These are phyloP conservation scores for Hirtodrosophila histrioides DNA, from an alignment of 2,888 invertebrate species.

Conservation along the genomic window DNA sequence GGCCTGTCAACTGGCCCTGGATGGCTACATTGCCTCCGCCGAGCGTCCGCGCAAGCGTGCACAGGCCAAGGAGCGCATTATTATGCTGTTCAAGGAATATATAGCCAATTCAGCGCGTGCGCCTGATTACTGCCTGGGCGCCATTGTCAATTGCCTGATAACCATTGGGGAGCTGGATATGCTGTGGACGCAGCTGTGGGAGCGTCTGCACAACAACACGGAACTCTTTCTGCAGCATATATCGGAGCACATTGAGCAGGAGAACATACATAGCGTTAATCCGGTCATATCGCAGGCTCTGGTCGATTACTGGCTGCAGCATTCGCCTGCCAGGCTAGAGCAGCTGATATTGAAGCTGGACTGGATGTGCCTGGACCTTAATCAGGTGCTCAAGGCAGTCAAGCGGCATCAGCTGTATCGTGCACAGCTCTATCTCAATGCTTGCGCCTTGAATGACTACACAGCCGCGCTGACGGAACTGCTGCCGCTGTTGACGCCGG, in stretches of 20 bases:
- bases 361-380: constrained; percentile 90
- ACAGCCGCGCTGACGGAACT: constrained; percentile 90
- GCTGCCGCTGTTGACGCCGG: constrained; percentile 85
- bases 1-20: constrained; percentile 86
- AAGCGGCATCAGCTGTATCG: constrained; percentile 82
- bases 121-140: constrained; percentile 83
- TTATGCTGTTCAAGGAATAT: constrained; percentile 85
- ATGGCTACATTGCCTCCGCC: constrained; percentile 83
- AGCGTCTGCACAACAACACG: constrained; percentile 85
- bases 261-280: constrained; percentile 87
- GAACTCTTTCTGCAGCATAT: constrained; percentile 88
- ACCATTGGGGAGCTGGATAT: constrained; percentile 85
- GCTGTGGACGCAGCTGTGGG: constrained; percentile 88
- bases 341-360: constrained; percentile 89
- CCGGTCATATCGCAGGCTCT: constrained; percentile 90
- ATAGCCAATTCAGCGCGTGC: constrained; percentile 83
- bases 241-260: constrained; percentile 89
- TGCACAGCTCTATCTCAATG: constrained; percentile 89
- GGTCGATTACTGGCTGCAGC: constrained; percentile 88
- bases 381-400: constrained; percentile 86
- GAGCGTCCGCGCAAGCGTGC: constrained; percentile 83
- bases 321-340: constrained; percentile 88
- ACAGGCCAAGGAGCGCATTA: constrained; percentile 84
- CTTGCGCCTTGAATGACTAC: constrained; percentile 90
- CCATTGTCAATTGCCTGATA: constrained; percentile 83